Base-by-base conservation (phyloP, 2,797 vertebrate genomes). In the Gallinago stenura region DNA sequence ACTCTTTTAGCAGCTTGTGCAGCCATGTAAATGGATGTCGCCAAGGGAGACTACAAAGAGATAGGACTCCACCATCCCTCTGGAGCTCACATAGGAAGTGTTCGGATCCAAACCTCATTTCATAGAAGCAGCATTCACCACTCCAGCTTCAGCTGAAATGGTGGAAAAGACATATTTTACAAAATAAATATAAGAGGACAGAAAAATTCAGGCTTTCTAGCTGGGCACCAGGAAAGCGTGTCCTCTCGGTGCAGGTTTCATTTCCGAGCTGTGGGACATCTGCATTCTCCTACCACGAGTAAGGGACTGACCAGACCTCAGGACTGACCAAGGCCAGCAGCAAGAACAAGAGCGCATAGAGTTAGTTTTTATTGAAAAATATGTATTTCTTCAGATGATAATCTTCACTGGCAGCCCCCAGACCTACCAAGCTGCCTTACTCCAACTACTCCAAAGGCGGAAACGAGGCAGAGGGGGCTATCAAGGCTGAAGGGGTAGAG, bases 11-110 rank as follows among this genome's bases (percentile, higher is more conserved):
- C 91, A 87, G 89, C 75, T 90, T 35, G 4, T 90, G 61, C 53
- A 90, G 95, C 83, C 91, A 15, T 13, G 53, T 79, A 95, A 82
- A 93, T 83, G 93, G 68, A 78, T 43, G 78, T 92, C 95, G 88
- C 90, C 90, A 90, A 90, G 68, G 93, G 93, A 95, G 83, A 92
- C 60, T 68, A 61, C 77, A 30, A 45, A 70, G 75, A 73, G 91
- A 87, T 93, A 94, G 84, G 88, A 73, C 88, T 90, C 54, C 60
- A 87, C 61, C 37, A 79, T 53, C 41, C 45, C 53, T 91, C 68
- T 3, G 1, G 61, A 94, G 83, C 79, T 88, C 83, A 58, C 76
- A 93, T 81, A 77, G 80, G 66, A 94, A 91, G 12, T 0, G 0
- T 26, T 81, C 54, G 39, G 43, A 90, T 92, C 60, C 91, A 95